A percentile compares a stretch with the other conserved stretches of the same genome.
These are phyloP conservation scores for Danio aesculapii DNA, from an alignment of 2,797 vertebrate species.

Conservation along the genomic window DNA sequence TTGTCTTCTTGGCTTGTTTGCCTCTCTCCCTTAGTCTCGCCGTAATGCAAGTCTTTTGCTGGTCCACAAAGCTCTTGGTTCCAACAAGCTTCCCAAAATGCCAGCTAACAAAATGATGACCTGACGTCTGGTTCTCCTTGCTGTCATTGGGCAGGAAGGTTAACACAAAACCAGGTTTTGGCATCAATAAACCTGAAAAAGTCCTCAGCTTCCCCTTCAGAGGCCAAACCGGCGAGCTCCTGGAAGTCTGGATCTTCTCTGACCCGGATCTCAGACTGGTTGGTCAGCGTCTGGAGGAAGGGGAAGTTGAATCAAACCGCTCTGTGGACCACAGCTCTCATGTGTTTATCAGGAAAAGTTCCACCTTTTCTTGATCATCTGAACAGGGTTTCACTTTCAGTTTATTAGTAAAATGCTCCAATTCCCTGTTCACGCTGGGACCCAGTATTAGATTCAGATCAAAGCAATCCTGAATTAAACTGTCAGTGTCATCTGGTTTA, in stretches of 20 bases:
- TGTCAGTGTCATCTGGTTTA: slow-evolving; percentile 21
- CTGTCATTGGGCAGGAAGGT: slow-evolving; percentile 85
- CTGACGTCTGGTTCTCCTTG: slow-evolving; percentile 88
- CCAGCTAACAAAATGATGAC: slow-evolving; percentile 91
- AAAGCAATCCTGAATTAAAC: slow-evolving; percentile 63
- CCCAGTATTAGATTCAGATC: slow-evolving; percentile 81
- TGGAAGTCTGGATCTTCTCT: slow-evolving; percentile 85
- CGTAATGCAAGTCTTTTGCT: slow-evolving; percentile 73
- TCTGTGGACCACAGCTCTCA: slow-evolving; percentile 85
- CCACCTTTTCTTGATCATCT: slow-evolving; percentile 37
- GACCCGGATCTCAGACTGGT: slow-evolving; percentile 84
- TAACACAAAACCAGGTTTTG: slow-evolving; percentile 86
- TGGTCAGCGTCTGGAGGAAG: slow-evolving; percentile 91
- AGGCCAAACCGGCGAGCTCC: slow-evolving; percentile 85
- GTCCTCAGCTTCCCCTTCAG: slow-evolving; percentile 86
- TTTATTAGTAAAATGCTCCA: slow-evolving; percentile 80
- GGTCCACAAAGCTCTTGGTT: slow-evolving; percentile 87
- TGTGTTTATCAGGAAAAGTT: slow-evolving; percentile 81
- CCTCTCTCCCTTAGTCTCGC: slow-evolving; percentile 87
- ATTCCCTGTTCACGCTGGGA: slow-evolving; percentile 68
- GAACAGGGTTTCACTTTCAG: slow-evolving; percentile 64
- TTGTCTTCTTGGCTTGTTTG: slow-evolving; percentile 78
- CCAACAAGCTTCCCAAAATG: slow-evolving; percentile 93
- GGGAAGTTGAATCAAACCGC: slow-evolving; percentile 87
- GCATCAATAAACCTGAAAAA: slow-evolving; percentile 94